Evolutionary conservation across 2,888 invertebrate species (phyloP), one percentile per base, ranked within the genome.

Genomic region (Molorchus minor): DNA sequence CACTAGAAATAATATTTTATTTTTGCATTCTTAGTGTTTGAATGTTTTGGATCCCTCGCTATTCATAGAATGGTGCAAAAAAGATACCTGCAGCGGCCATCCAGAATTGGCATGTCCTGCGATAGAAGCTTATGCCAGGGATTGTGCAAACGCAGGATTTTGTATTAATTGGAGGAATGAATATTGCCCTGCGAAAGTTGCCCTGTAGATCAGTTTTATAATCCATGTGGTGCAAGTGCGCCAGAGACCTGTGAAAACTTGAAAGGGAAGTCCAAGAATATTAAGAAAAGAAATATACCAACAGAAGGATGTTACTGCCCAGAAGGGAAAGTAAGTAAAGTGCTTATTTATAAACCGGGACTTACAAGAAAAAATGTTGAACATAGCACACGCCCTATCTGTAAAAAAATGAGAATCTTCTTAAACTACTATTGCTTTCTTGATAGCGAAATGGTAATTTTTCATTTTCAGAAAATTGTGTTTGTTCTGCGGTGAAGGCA

Each of bases 301-400:
- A 84, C 85, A 0, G 94, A 94, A 73, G 94, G 94, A 1, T 96
- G 96, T 79, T 92, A 90, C 84, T 96, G 96, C 80, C 90, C 93
- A 0, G 80, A 85, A 46, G 90, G 89, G 58, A 85, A 88, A 79
- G 89, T 90, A 70, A 61, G 44, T 62, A n/a, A n/a, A n/a, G n/a
- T n/a, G n/a, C n/a, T n/a, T n/a, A n/a, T n/a, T n/a, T n/a, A n/a
- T n/a, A n/a, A n/a, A n/a, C n/a, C n/a, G n/a, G n/a, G n/a, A n/a
- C n/a, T n/a, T n/a, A n/a, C n/a, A n/a, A n/a, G n/a, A n/a, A n/a
- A n/a, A n/a, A n/a, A n/a, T n/a, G n/a, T n/a, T n/a, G n/a, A n/a
- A n/a, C n/a, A n/a, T n/a, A n/a, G n/a, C n/a, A n/a, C n/a, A n/a
- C n/a, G n/a, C n/a, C n/a, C n/a, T n/a, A n/a, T n/a, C n/a, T n/a